Evolutionary conservation across 2,797 vertebrate species (phyloP), one percentile per base, ranked within the genome.

Genomic region (Rhabdomys pumilio): DNA sequence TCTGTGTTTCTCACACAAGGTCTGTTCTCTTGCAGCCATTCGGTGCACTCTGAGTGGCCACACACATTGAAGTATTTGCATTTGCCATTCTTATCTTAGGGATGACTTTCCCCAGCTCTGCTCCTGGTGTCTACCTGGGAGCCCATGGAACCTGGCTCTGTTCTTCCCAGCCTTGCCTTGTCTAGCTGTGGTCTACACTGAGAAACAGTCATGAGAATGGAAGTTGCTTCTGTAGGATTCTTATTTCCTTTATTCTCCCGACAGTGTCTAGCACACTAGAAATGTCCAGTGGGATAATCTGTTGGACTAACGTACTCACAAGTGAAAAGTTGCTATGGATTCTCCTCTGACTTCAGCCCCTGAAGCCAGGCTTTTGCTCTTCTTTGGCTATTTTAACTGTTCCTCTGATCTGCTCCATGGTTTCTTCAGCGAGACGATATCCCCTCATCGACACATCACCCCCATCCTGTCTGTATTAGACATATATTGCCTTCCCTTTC

Each of bases 1-100:
- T 50, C 0, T 3, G 44, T 31, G 41, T 3, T 0, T 0, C 75
- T 11, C 4, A 1, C 0, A 12, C 9, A 20, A 19, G 7, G 13
- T 9, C 44, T 15, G 9, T 24, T 6, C 2, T 6, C 1, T 0
- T 1, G 9, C 34, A 3, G 53, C 22, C 7, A 4, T 19, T 13
- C 38, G 1, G 29, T 26, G 44, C 13, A 1, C 67, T 2, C 3
- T 59, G 29, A 22, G 2, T 0, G 0, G 31, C 1, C 11, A 24
- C 8, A 4, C 6, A 0, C 2, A 0, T 0, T 1, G 41, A 11
- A 34, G 1, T 13, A 2, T 34, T 65, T 0, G 0, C 31, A 0
- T 5, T 2, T 20, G 50, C 72, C n/a, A 0, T 26, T 22, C 12
- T 29, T 44, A 14, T 20, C 53, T 59, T 4, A 1, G 41, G 53